Evolutionary conservation across 1,140 invertebrate genomes (phyloP), one percentile per base, ranked within the genome.

Genomic region (Lepidurus arcticus): DNA sequence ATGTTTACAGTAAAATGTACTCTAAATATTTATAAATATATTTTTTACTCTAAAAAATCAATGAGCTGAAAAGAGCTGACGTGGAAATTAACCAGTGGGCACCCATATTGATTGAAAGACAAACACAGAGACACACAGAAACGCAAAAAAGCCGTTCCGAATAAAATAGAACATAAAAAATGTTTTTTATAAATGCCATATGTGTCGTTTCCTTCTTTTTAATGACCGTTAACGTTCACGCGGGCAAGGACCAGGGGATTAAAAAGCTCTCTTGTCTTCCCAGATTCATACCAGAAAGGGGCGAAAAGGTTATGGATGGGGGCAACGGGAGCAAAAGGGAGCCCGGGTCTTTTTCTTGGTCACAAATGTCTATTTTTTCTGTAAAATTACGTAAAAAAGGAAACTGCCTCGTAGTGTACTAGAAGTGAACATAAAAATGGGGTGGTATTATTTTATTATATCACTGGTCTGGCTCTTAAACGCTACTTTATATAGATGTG

Each of bases 181-280:
- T 34, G 0, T 21, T 65, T 65, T 65, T 65, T 65, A 65, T 65
- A 21, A 21, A n/a, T 21, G 53, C 53, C 53, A n/a, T 13, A 65
- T 65, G 53, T 65, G 53, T 65, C 53, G 53, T 65, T 65, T 65
- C 53, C 21, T 65, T n/a, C 21, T 65, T 65, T 65, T 65, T 65
- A 65, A 65, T 65, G 53, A 65, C 21, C 53, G 53, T 21, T 21
- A 21, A 21, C 53, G 21, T 65, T 65, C 53, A 65, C 53, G 21
- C 16, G 53, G 53, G 53, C 16, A 13, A 65, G 53, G 53, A 65
- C 53, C 53, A 7, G 16, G 53, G 16, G 21, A 65, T 65, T 65
- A 21, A 65, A 65, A n/a, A 21, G 16, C 16, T n/a, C 53, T 65
- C 53, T n/a, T 65, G 21, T 65, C 9, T 9, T 65, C 53, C 53